Base-by-base conservation (phyloP, 2,888 invertebrate genomes). In the Metallyticus violacea region DNA sequence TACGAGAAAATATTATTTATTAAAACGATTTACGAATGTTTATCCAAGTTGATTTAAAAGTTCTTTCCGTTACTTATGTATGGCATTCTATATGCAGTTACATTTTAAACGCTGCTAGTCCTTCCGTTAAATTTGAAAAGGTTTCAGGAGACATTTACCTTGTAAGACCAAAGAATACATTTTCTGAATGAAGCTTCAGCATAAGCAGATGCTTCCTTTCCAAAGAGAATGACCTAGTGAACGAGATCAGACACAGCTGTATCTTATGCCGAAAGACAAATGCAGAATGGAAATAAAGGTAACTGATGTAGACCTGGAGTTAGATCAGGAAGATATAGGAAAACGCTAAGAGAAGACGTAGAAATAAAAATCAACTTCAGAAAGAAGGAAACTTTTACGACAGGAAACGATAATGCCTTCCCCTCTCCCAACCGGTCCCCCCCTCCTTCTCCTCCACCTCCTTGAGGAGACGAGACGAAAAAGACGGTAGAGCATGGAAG, bases 331-430 rank as follows among this genome's bases (percentile, higher is more conserved):
- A 62, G 40, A 62, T 15, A 62, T 62, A 62, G 40, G 40, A 62
- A 62, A 62, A 62, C 40, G 40, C 40, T 62, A 62, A 62, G 40
- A 62, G 40, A 62, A 82, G 26, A 82, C 76, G 28, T 81, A 40
- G 40, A 76, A 82, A 76, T 82, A 82, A 62, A 82, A 82, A 82
- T 82, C 62, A 82, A 82, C 26, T 82, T 82, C 15, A 27, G 26
- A 62, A 26, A 26, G 6, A 82, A 62, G 40, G 15, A 62, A 82
- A 76, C 76, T 82, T 82, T 76, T 82, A 76, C 82, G 76, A 76
- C 15, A 82, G 76, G 76, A 22, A 40, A 82, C 40, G 82, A 76
- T 15, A 82, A 76, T 82, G 82, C n/a, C 15, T 76, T 76, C 9
- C 76, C 30, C 9, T 76, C 76, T 9, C 15, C 26, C 79, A n/a